Base-by-base conservation (phyloP, 2,113 vertebrate genomes). In the Elaphurus davidianus region DNA sequence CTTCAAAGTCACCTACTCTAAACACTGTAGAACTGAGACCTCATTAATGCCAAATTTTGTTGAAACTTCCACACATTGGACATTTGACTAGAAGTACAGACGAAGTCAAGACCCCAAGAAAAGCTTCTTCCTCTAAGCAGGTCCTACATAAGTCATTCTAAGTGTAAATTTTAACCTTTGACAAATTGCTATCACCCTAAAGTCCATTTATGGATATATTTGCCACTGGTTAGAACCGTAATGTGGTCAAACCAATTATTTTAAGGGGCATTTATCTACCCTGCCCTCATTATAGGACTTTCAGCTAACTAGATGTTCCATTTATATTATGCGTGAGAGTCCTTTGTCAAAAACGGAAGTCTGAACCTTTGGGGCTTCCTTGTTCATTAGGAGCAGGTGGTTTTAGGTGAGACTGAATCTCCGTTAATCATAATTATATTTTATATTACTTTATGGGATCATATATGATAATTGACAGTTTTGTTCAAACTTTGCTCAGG, bases 81-180 rank as follows among this genome's bases (percentile, higher is more conserved):
- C 9, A 88, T 67, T 93, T 74, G 36, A 67, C 59, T n/a, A 89
- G 36, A 91, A 91, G 36, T 33, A 59, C 36, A 91, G 90, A 97
- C 6, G 7, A 94, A 83, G 55, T 95, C 40, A 91, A 84, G 50
- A 88, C 3, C 1, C 0, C 9, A 92, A 45, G n/a, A 87, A 83
- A 60, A 91, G 59, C 62, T 84, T 93, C 84, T 87, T 90, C 43
- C 71, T 91, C 33, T 83, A 79, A 96, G 82, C 64, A 45, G 62
- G 43, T 91, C 59, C 74, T 25, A 27, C 28, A 47, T 83, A 87
- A 28, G 45, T 95, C 83, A 74, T 79, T 88, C 71, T 74, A 86
- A 94, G 83, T 71, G 17, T 85, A 36, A 97, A 79, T 64, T 92
- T 95, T 62, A 82, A 33, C 79, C 81, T 23, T 97, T 91, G 82